Base-by-base conservation (phyloP, 2,888 invertebrate species). In the Cheilosia vulpina region DNA sequence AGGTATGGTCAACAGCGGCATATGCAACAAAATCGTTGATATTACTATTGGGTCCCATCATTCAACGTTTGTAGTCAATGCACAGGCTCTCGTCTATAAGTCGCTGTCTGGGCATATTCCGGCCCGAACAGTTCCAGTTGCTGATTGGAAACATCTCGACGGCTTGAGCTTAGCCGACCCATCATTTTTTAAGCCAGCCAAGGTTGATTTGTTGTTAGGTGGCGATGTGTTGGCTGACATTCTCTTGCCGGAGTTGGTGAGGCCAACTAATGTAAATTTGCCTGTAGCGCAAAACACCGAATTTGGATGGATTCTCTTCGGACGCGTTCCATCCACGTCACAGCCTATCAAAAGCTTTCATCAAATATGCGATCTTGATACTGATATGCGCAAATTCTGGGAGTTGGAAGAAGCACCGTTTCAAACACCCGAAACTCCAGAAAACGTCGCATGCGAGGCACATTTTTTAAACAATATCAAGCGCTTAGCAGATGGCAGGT, bases 31-130 rank as follows among this genome's bases (percentile, higher is more conserved):
- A n/a, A 27, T 55, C 41, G 68, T 69, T 43, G 57, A 57, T 9
- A 27, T 34, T 17, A 45, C 45, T 1, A 52, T 69, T 13, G 34
- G 19, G 4, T 71, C 50, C 15, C 45, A 47, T 2, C 41, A 68
- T 11, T 53, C 43, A n/a, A 4, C 52, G 31, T 69, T 45, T 21
- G 50, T 11, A 13, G 1, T 34, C 2, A n/a, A 24, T 7, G 50
- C 31, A 11, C 50, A 71, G n/a, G 71, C 58, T 19, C 38, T 71
- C 11, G 50, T 58, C 3, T 65, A 52, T 21, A 50, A 65, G 52
- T 45, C 71, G 38, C 71, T 71, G 50, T 58, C 58, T 58, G 58
- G 34, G 21, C 71, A 71, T 71, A 27, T 71, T 13, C 34, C 50
- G 50, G 21, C 38, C 47, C 47, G 11, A 13, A 71, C 2, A 34